Percentiles rank a stretch among this genome's conserved stretches.
phyloP scores from a whole-genome alignment of 2,113 vertebrate species.

The Dicerorhinus sumatrensis region DNA sequence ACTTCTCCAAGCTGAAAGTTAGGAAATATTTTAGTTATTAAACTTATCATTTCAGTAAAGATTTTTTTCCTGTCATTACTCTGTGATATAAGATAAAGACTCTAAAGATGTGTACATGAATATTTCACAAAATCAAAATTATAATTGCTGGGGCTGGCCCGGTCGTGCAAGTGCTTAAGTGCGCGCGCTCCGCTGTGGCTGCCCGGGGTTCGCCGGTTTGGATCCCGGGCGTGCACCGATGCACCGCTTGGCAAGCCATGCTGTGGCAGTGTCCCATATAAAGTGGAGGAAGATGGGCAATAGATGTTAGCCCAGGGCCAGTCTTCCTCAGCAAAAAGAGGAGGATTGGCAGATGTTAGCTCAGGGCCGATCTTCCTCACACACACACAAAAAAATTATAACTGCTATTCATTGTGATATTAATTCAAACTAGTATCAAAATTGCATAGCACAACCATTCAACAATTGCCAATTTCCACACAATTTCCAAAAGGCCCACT shows the following conservation, averaged over 20 bases:
- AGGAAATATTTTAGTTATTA: conserved; percentile 65
- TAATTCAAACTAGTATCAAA: conserved; percentile 57
- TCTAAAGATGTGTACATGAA: background rate
- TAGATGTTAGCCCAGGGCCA: no score
- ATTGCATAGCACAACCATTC: conserved; percentile 19
- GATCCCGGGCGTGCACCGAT: no score
- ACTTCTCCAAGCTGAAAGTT: conserved; percentile 65
- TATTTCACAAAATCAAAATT: conserved; percentile 25
- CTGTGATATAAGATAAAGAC: conserved; percentile 32
- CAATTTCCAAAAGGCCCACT: background rate
- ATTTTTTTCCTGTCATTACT: background rate
- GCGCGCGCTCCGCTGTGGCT: no score
- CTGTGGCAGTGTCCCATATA: no score
- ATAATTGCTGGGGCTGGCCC: background rate
- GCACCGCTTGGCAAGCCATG: no score
- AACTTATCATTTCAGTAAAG: background rate
- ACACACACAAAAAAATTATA: background rate
- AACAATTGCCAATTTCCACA: background rate
- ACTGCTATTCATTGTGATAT: background rate
- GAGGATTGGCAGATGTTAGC: no score
- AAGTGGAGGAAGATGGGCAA: no score
- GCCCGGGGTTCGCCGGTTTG: no score
- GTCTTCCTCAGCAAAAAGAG: no score
- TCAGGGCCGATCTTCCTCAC: no score
- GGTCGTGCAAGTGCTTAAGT: no score